Evolutionary conservation across 1,140 invertebrate genomes (phyloP).

Genomic region (Caenorhabditis tropicalis): DNA sequence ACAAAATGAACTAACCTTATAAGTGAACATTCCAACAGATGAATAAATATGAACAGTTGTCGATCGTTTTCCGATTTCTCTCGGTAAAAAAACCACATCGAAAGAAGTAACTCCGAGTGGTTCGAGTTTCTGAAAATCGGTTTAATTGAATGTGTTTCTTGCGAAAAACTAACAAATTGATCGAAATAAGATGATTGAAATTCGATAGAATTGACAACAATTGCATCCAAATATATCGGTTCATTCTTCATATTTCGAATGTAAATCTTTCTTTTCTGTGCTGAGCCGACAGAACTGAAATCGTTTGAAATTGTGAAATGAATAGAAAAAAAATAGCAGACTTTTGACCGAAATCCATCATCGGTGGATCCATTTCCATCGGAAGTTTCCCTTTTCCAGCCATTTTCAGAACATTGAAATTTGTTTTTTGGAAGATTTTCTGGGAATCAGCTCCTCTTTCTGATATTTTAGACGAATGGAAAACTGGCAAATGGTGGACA

Average conservation of each 20-base stretch:
- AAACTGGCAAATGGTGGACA: background rate
- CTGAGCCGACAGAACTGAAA: slow-evolving; percentile 83
- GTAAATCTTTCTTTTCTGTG: slow-evolving; percentile 68
- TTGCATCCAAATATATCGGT: slow-evolving; percentile 47
- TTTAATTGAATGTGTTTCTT: slow-evolving; percentile 11
- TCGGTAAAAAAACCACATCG: slow-evolving; percentile 90
- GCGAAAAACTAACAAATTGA: background rate
- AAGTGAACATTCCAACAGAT: slow-evolving; percentile 85
- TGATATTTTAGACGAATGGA: background rate
- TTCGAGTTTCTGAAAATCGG: slow-evolving; percentile 79
- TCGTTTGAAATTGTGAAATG: background rate
- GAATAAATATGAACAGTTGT: slow-evolving; percentile 90
- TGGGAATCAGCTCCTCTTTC: background rate
- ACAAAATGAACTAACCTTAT: slow-evolving; percentile 77
- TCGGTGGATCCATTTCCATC: slow-evolving; percentile 77
- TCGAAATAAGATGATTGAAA: slow-evolving; percentile 44
- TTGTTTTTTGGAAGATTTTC: background rate
- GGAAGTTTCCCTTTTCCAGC: slow-evolving; percentile 71
- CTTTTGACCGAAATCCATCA: slow-evolving; percentile 78
- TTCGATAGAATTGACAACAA: slow-evolving; percentile 30
- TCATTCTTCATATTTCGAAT: slow-evolving; percentile 41
- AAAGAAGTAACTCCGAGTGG: slow-evolving; percentile 91
- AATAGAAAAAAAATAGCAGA: slow-evolving; percentile 25
- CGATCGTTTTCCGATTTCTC: slow-evolving; percentile 85
- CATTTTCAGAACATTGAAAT: slow-evolving; percentile 46